These are phyloP conservation scores for Rhinatrema bivittatum DNA, from an alignment of 2,797 vertebrate genomes.

Conservation along the genomic window DNA sequence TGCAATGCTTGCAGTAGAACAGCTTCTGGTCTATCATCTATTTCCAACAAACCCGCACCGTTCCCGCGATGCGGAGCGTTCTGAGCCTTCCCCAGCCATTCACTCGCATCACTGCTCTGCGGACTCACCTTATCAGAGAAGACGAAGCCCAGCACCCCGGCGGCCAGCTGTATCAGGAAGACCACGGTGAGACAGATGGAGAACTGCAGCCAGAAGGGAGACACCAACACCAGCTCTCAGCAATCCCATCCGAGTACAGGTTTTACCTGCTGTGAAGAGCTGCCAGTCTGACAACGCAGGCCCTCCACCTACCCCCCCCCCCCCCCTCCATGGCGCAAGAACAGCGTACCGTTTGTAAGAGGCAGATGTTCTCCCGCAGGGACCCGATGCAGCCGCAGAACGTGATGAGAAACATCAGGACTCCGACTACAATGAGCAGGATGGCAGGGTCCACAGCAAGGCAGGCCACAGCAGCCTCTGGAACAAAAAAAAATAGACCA, in stretches of 20 bases:
- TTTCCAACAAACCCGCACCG: no score
- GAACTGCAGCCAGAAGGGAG: constrained; percentile 58
- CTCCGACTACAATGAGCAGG: constrained; percentile 72
- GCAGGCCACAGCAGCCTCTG: constrained; percentile 75
- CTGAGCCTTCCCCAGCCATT: no score
- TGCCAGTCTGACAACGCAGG: background rate
- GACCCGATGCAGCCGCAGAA: constrained; percentile 93
- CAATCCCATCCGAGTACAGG: no score
- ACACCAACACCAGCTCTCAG: accelerated
- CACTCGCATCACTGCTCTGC: no score
- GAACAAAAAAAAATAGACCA: background rate
- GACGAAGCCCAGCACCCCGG: constrained; percentile 77
- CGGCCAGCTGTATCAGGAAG: constrained; percentile 81
- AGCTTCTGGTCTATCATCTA: no score
- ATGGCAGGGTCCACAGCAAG: constrained; percentile 79
- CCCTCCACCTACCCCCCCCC: no score
- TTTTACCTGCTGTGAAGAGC: background rate
- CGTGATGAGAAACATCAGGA: constrained; percentile 87
- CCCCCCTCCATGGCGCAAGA: background rate
- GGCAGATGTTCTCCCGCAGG: constrained; percentile 86
- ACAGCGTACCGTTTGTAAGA: constrained; percentile 73
- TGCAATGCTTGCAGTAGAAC: no score
- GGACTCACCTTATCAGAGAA: constrained; percentile 79
- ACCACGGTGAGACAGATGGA: constrained; percentile 72
- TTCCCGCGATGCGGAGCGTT: no score